Evolutionary conservation across 2,888 invertebrate genomes (phyloP).

Genomic region (Pteria penguin): DNA sequence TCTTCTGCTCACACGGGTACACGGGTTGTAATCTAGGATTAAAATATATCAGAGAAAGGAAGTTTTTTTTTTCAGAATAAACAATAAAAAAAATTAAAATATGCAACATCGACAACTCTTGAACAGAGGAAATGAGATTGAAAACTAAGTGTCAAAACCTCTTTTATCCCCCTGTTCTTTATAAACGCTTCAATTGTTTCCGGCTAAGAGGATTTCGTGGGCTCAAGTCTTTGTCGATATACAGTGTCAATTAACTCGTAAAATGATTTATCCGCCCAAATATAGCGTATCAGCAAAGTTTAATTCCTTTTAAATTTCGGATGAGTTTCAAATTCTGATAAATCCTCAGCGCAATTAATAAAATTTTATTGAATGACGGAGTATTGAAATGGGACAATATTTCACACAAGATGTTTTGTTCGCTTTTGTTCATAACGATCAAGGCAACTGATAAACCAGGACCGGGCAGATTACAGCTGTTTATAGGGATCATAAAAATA

Average conservation of each 20-base stretch:
- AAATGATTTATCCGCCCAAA: conserved; percentile 28
- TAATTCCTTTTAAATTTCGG: conserved; percentile 41
- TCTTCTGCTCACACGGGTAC: too few species aligned
- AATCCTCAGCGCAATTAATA: conserved; percentile 39
- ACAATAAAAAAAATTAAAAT: too few species aligned
- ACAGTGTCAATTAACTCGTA: conserved; percentile 21
- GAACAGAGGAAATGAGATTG: too few species aligned
- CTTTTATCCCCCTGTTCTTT: too few species aligned
- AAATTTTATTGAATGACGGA: conserved; percentile 31
- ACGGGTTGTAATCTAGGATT: too few species aligned
- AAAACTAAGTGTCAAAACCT: too few species aligned
- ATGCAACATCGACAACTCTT: too few species aligned
- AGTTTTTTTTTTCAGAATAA: too few species aligned
- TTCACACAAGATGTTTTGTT: conserved; percentile 24
- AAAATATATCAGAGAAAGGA: too few species aligned
- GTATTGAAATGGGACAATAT: conserved; percentile 13
- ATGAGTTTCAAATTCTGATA: conserved; percentile 38
- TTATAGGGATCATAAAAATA: conserved; percentile 25
- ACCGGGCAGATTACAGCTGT: conserved; percentile 26
- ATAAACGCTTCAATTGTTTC: too few species aligned
- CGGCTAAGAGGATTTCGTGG: too few species aligned
- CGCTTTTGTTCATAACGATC: conserved; percentile 26
- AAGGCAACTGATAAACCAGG: conserved; percentile 28
- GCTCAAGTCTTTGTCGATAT: background rate
- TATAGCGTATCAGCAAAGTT: conserved; percentile 26